Evolutionary conservation across 2,113 vertebrate species (phyloP).

Genomic region (Zootoca vivipara): DNA sequence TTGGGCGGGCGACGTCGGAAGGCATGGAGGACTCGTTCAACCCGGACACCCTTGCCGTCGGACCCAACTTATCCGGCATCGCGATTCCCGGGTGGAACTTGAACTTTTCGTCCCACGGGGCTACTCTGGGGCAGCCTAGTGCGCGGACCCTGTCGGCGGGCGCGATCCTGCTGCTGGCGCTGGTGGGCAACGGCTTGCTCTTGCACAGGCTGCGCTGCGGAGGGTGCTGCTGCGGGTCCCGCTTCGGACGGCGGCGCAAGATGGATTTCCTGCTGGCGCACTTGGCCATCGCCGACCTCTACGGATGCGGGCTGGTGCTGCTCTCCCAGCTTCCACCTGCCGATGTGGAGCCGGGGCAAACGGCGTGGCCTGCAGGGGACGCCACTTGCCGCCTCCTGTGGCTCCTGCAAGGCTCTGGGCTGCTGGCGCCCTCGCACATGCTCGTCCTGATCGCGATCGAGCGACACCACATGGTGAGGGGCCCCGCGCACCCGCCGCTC

Average conservation of each 20-base stretch:
- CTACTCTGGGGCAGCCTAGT: slow-evolving; percentile 11
- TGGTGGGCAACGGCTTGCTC: slow-evolving; percentile 67
- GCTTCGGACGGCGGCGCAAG: slow-evolving; percentile 55
- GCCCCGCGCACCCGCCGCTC: slow-evolving; percentile 43
- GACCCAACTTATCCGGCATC: slow-evolving; percentile 50
- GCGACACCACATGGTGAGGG: slow-evolving; percentile 56
- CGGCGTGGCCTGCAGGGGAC: slow-evolving; percentile 39
- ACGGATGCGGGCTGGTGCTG: slow-evolving; percentile 59
- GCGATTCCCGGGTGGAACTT: slow-evolving; percentile 28
- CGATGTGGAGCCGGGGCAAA: slow-evolving; percentile 28
- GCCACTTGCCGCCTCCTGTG: slow-evolving; percentile 61
- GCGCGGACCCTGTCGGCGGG: slow-evolving; percentile 46
- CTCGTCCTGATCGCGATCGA: slow-evolving; percentile 71
- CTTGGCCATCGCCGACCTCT: slow-evolving; percentile 74
- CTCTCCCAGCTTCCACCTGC: slow-evolving; percentile 58
- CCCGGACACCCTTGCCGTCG: neutral
- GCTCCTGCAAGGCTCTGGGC: slow-evolving; percentile 67
- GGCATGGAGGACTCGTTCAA: slow-evolving; percentile 55
- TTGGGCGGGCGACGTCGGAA: neutral
- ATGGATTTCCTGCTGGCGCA: slow-evolving; percentile 74
- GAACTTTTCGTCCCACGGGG: slow-evolving; percentile 35
- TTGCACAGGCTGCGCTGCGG: slow-evolving; percentile 61
- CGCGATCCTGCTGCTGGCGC: slow-evolving; percentile 56
- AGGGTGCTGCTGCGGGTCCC: slow-evolving; percentile 1
- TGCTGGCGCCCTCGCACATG: slow-evolving; percentile 69